phyloP scores from a whole-genome alignment of 2,797 vertebrate species.

The Babyrousa celebensis region DNA sequence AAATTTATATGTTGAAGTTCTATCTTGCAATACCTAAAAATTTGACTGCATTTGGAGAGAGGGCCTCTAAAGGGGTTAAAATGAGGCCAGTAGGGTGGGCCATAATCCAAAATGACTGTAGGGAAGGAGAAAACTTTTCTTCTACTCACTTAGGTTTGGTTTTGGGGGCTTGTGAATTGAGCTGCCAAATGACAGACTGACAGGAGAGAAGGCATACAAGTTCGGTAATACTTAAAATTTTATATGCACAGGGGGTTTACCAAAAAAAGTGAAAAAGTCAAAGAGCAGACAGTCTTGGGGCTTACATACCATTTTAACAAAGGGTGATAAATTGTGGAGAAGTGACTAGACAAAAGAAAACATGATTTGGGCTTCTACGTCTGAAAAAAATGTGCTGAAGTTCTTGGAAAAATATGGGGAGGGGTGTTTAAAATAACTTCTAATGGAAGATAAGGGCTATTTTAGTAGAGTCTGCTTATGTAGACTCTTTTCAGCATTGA shows the following conservation, averaged over 20 bases:
- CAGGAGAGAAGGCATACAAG: neutral
- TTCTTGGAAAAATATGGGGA: neutral
- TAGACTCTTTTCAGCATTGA: neutral
- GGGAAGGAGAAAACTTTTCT: neutral
- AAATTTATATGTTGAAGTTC: neutral
- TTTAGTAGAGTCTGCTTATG: neutral
- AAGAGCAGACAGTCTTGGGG: neutral
- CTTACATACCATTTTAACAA: neutral
- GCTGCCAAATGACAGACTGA: slow-evolving; percentile 1
- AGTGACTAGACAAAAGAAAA: slow-evolving; percentile 25
- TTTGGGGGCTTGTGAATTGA: neutral
- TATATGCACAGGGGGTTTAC: neutral
- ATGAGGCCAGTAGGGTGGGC: neutral
- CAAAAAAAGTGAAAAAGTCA: slow-evolving; percentile 20
- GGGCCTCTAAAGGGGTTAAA: slow-evolving; percentile 44
- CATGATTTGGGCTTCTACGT: neutral
- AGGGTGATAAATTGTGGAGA: neutral
- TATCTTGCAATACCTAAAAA: neutral
- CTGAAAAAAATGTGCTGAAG: neutral
- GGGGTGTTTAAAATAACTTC: neutral
- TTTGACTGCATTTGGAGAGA: neutral
- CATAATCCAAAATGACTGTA: neutral
- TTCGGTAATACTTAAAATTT: slow-evolving; percentile 21
- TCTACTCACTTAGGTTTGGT: neutral
- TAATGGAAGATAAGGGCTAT: neutral